These are phyloP conservation scores for Polietes domitor DNA, from an alignment of 2,888 invertebrate genomes.

Conservation along the genomic window DNA sequence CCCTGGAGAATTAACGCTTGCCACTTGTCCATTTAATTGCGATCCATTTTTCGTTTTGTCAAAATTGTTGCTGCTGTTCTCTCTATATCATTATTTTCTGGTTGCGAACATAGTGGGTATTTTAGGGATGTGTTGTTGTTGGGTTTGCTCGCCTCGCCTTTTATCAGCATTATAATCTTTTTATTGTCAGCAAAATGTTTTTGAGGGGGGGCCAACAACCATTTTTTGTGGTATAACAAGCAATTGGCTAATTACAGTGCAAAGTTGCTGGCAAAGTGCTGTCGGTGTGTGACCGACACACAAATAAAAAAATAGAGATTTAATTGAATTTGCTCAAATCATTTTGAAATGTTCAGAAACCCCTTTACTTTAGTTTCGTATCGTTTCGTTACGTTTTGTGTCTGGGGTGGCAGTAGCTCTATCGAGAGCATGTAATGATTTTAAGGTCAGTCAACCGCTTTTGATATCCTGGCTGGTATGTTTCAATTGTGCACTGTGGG, in stretches of 20 bases:
- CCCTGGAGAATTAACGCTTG: not conserved
- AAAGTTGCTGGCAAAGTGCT: constrained; percentile 76
- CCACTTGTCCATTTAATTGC: not conserved
- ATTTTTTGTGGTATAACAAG: constrained; percentile 59
- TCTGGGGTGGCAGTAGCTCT: not conserved
- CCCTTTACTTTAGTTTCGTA: constrained; percentile 11
- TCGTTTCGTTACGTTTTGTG: not conserved
- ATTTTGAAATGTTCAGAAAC: constrained; percentile 33
- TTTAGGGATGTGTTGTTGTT: not conserved
- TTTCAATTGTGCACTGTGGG: constrained; percentile 44
- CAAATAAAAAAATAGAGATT: constrained; percentile 56
- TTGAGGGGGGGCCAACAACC: constrained; percentile 14
- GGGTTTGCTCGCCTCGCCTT: not conserved
- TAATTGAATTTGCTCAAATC: constrained; percentile 75
- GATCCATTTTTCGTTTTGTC: not conserved
- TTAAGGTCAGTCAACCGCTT: constrained; percentile 58
- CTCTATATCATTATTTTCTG: not conserved
- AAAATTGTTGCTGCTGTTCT: not conserved
- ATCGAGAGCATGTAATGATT: constrained; percentile 3
- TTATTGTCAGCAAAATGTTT: constrained; percentile 40
- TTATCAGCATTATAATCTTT: constrained; percentile 47
- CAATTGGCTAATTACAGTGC: constrained; percentile 78
- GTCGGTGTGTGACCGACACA: constrained; percentile 71
- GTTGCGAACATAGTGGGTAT: not conserved
- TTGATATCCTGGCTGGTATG: constrained; percentile 49